Percentiles rank a stretch among this genome's conserved stretches.
phyloP scores from a whole-genome alignment of 2,888 invertebrate species.

The Nesidiocoris tenuis region DNA sequence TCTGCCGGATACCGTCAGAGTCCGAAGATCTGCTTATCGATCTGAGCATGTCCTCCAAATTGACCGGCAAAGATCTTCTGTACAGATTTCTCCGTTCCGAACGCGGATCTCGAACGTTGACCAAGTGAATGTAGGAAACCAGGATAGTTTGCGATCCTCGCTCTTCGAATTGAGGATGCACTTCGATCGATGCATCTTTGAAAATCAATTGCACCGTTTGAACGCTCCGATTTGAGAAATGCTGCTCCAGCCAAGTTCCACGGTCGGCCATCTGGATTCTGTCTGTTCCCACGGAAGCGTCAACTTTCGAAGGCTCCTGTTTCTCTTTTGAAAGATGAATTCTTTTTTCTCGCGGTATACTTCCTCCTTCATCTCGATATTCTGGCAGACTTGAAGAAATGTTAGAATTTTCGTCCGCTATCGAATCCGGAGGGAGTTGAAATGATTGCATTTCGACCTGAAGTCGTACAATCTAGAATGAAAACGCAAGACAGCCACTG shows the following conservation, averaged over 20 bases:
- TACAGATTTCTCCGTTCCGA: neutral
- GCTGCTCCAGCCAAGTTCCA: constrained; percentile 28
- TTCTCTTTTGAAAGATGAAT: too few species aligned
- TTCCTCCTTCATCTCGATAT: too few species aligned
- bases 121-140: neutral
- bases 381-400: too few species aligned
- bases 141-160: neutral
- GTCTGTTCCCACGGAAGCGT: constrained; percentile 5
- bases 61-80: neutral
- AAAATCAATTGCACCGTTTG: constrained; percentile 4
- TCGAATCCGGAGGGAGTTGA: constrained; percentile 40
- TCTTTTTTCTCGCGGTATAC: too few species aligned
- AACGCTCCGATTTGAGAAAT: constrained; percentile 1
- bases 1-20: too few species aligned
- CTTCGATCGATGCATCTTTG: neutral
- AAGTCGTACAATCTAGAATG: constrained; percentile 48
- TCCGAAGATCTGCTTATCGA: too few species aligned
- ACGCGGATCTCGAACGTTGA: constrained; percentile 17
- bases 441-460: constrained; percentile 47
- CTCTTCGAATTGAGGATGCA: neutral
- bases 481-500: constrained; percentile 39
- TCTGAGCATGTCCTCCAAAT: constrained; percentile 8
- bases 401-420: constrained; percentile 4
- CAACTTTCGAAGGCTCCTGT: too few species aligned
- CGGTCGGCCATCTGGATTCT: neutral